Percentiles rank a stretch among this genome's conserved stretches.
phyloP scores from a whole-genome alignment of 2,113 vertebrate species.

The Caranx ignobilis region DNA sequence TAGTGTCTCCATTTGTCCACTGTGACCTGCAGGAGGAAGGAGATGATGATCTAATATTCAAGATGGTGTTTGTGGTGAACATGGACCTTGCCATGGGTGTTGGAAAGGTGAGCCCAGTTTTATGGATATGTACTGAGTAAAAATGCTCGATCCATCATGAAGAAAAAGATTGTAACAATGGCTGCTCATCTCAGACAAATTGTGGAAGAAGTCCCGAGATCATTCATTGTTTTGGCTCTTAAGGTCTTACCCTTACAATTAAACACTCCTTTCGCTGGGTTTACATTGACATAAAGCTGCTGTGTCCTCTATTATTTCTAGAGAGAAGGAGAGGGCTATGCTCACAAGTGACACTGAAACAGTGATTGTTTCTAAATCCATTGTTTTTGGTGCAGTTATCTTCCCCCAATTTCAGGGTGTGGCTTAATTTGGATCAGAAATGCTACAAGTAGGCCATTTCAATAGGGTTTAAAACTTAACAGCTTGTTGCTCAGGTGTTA shows the following conservation, averaged over 20 bases:
- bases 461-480: background rate
- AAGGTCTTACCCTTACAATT: background rate
- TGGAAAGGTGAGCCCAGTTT: conserved; percentile 81
- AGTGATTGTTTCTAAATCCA: background rate
- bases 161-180: too few relatives aligned
- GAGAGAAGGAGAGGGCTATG: background rate
- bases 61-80: conserved; percentile 91
- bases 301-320: background rate
- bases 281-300: background rate
- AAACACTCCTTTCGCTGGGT: background rate
- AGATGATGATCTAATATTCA: conserved; percentile 83
- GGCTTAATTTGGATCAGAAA: conserved; percentile 4
- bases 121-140: background rate
- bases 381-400: background rate
- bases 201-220: too few relatives aligned
- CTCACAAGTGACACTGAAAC: background rate
- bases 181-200: background rate
- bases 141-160: background rate
- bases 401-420: background rate
- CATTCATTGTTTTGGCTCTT: background rate
- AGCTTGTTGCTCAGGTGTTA: background rate
- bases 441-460: background rate
- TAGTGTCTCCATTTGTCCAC: conserved; percentile 48
- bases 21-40: conserved; percentile 76
- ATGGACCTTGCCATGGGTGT: conserved; percentile 88